These are phyloP conservation scores for Saimiri boliviensis DNA, from an alignment of 2,113 vertebrate species.

Conservation along the genomic window DNA sequence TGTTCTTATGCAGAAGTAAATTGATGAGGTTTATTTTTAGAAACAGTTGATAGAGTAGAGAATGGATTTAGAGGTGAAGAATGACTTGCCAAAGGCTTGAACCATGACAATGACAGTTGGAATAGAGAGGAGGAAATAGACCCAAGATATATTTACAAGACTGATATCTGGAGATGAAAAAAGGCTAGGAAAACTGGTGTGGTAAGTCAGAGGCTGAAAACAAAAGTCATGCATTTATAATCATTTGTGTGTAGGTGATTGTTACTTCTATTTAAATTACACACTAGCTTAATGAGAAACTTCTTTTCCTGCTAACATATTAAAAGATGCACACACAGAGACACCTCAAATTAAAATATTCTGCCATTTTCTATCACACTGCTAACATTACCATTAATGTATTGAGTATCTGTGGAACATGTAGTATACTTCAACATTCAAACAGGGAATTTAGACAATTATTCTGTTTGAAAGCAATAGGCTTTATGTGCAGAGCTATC, in stretches of 20 bases:
- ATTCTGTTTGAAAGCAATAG: conserved; percentile 51
- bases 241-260: background rate
- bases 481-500: conserved; percentile 48
- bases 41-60: background rate
- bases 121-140: background rate
- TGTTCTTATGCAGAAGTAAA: background rate
- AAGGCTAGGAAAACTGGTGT: background rate
- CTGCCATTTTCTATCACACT: background rate
- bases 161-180: background rate
- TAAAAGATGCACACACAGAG: background rate
- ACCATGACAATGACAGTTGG: background rate
- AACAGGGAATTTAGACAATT: conserved; percentile 37
- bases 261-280: conserved; percentile 6
- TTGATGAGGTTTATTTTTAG: background rate
- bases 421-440: background rate
- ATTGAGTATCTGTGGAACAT: background rate
- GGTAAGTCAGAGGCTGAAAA: background rate
- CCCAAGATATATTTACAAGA: background rate
- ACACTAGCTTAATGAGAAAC: background rate
- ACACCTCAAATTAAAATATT: background rate
- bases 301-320: background rate
- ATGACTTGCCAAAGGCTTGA: background rate
- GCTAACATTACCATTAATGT: background rate
- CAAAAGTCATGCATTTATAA: background rate
- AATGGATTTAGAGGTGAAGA: background rate